These are phyloP conservation scores for Brachionus asplanchnoidis DNA, from an alignment of 1,140 invertebrate genomes.

Conservation along the genomic window DNA sequence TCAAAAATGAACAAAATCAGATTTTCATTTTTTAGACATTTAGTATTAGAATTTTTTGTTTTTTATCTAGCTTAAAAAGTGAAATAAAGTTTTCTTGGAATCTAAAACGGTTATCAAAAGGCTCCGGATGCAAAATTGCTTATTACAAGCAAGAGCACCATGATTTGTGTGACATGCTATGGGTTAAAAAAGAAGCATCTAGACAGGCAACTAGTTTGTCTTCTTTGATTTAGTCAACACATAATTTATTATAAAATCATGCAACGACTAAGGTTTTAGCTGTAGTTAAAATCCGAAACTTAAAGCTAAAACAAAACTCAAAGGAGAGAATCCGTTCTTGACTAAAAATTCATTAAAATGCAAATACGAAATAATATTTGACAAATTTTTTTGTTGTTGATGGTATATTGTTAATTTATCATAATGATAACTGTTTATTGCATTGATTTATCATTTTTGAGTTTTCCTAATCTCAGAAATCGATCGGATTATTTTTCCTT, in stretches of 20 bases:
- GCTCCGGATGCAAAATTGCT: not conserved
- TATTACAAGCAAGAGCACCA: not conserved
- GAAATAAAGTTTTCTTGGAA: not conserved
- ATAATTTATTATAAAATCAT: constrained; percentile 40
- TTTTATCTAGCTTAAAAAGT: not conserved
- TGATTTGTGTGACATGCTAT: not conserved
- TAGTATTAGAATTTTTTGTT: not conserved
- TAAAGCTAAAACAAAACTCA: not conserved
- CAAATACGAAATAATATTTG: not conserved
- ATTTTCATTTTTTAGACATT: not conserved
- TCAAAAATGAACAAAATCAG: not conserved
- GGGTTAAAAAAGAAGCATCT: not conserved
- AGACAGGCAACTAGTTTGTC: not conserved
- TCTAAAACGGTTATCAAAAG: not conserved
- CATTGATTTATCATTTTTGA: not conserved
- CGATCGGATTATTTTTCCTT: not conserved
- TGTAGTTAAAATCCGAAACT: not conserved
- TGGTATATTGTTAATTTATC: not conserved
- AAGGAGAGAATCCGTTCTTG: not conserved
- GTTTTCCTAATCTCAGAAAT: not conserved
- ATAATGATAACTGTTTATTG: not conserved
- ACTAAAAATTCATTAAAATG: not conserved
- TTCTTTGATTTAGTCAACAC: not conserved
- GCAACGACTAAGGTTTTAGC: not conserved
- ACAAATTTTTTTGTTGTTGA: not conserved